phyloP scores from a whole-genome alignment of 2,888 invertebrate species.

The Cheilosia vulpina region DNA sequence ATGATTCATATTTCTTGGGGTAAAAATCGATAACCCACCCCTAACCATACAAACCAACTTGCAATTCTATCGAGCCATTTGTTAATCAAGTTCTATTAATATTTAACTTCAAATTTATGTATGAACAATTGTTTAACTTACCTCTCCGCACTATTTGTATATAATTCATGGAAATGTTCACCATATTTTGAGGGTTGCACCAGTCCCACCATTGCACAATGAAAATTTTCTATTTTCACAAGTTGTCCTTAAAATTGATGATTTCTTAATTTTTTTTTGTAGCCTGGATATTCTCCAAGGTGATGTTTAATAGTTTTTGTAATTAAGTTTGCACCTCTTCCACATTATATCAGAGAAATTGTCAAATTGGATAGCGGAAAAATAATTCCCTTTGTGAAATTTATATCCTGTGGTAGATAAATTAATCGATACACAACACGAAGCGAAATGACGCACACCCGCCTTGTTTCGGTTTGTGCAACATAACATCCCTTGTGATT shows the following conservation, averaged over 20 bases:
- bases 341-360: constrained; percentile 22
- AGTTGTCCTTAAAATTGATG: background rate
- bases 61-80: too few relatives aligned
- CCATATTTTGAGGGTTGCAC: constrained; percentile 83
- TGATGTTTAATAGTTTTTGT: constrained; percentile 5
- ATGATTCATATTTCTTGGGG: constrained; percentile 19
- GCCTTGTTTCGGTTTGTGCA: constrained; percentile 22
- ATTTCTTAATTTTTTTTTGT: constrained; percentile 15
- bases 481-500: constrained; percentile 28
- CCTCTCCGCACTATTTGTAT: constrained; percentile 82
- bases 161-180: constrained; percentile 83
- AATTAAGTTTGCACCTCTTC: constrained; percentile 7
- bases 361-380: background rate
- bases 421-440: constrained; percentile 53
- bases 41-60: background rate
- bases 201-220: constrained; percentile 81
- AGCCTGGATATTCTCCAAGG: background rate
- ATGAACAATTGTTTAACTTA: constrained; percentile 73
- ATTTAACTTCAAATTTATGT: background rate
- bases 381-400: constrained; percentile 21
- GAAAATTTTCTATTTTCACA: constrained; percentile 36
- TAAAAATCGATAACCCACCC: constrained; percentile 36
- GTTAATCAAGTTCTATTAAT: background rate
- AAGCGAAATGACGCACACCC: constrained; percentile 34
- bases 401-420: constrained; percentile 33